Conservation (phyloP, 2,888 invertebrate genomes). For the Drosophila vallismaia region DNA sequence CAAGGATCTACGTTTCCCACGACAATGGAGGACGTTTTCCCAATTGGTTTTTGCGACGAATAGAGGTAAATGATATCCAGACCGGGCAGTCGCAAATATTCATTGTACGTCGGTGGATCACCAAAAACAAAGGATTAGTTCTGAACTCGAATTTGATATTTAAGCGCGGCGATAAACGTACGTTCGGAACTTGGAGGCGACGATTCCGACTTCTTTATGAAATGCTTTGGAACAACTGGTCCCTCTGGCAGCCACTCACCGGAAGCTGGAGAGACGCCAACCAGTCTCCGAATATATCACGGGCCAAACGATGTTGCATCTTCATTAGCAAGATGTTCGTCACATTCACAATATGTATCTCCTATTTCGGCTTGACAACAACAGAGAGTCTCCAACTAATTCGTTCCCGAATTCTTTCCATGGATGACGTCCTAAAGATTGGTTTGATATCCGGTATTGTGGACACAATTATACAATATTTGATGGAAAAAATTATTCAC, state of each 20-base stretch:
- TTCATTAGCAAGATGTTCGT: slow-evolving; percentile 48
- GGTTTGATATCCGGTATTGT: background rate
- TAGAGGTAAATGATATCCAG: slow-evolving; percentile 57
- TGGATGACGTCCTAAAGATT: background rate
- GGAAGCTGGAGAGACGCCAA: slow-evolving; percentile 54
- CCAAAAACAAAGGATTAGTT: slow-evolving; percentile 18
- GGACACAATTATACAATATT: background rate
- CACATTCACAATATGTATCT: slow-evolving; percentile 12
- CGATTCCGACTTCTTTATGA: slow-evolving; percentile 29
- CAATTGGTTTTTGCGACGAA: slow-evolving; percentile 49
- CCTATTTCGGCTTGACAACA: slow-evolving; percentile 19
- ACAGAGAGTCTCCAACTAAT: slow-evolving; percentile 18
- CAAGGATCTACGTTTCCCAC: slow-evolving; percentile 47
- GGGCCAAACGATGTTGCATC: slow-evolving; percentile 54
- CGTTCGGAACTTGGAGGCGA: slow-evolving; percentile 2
- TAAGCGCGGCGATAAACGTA: slow-evolving; percentile 18
- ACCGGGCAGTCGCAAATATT: slow-evolving; percentile 49
- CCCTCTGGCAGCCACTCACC: slow-evolving; percentile 56
- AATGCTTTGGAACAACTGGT: slow-evolving; percentile 54
- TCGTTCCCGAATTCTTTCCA: slow-evolving; percentile 1
- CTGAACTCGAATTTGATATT: slow-evolving; percentile 40
- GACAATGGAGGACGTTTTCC: slow-evolving; percentile 63
- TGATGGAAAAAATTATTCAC: background rate
- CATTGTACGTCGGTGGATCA: slow-evolving; percentile 54
- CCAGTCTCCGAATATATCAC: slow-evolving; percentile 39